These are phyloP conservation scores for Calidris pugnax DNA, from an alignment of 2,113 vertebrate species.

Conservation along the genomic window DNA sequence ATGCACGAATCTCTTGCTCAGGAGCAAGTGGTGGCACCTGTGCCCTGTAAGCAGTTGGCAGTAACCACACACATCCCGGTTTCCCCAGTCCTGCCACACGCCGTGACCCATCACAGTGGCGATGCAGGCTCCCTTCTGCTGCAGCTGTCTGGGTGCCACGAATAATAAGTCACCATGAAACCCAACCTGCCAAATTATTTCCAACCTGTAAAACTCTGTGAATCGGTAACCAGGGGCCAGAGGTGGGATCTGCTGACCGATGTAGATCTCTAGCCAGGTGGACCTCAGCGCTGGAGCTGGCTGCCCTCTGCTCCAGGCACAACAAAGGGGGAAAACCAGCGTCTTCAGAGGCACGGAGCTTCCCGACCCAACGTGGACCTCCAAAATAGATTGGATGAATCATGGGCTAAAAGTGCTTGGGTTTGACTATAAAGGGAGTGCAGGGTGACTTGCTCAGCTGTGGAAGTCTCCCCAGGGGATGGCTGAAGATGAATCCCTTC, in stretches of 20 bases:
- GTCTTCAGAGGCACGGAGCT: accelerated
- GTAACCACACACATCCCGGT: background rate
- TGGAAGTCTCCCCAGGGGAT: background rate
- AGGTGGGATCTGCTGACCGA: background rate
- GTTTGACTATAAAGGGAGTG: background rate
- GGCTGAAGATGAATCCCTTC: slow-evolving; percentile 6
- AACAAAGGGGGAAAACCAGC: background rate
- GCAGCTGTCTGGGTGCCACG: accelerated
- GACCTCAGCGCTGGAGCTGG: background rate
- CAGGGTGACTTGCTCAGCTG: background rate
- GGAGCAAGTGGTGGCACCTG: accelerated
- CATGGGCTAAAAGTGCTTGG: background rate
- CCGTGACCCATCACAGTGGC: accelerated
- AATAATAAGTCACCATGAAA: background rate
- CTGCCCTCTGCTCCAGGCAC: background rate
- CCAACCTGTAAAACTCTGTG: background rate
- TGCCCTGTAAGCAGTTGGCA: accelerated
- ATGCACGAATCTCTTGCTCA: background rate
- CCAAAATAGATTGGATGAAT: background rate
- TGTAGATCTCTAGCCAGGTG: background rate
- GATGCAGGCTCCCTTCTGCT: background rate
- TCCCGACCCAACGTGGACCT: background rate
- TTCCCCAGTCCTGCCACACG: background rate
- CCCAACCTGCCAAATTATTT: background rate
- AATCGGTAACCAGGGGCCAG: background rate